Evolutionary conservation across 2,888 invertebrate species (phyloP).

Genomic region (Leptopilina syphax): DNA sequence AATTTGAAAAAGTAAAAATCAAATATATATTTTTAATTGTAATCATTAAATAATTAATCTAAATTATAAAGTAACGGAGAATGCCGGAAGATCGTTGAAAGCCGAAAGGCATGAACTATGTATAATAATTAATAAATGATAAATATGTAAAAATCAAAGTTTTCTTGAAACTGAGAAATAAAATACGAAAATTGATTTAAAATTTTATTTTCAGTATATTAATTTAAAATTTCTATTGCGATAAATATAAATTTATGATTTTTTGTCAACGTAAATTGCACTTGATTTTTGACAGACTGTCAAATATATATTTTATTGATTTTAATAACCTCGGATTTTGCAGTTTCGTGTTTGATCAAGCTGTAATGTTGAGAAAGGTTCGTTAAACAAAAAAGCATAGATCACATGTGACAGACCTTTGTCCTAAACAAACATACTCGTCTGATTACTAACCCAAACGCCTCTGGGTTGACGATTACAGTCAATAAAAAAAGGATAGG

Average conservation of each 20-base stretch:
- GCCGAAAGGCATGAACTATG: too few species aligned
- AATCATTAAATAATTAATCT: too few species aligned
- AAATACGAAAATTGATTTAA: too few species aligned
- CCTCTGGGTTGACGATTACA: constrained; percentile 25
- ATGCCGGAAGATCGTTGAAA: too few species aligned
- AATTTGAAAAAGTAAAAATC: too few species aligned
- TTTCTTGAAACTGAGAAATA: too few species aligned
- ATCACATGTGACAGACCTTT: constrained; percentile 34
- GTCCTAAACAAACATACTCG: constrained; percentile 36
- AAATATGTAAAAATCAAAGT: too few species aligned
- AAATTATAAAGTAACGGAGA: too few species aligned
- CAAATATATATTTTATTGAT: constrained; percentile 1
- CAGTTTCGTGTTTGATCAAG: constrained; percentile 18
- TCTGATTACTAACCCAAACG: constrained; percentile 30
- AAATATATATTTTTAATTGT: too few species aligned
- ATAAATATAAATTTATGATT: background rate
- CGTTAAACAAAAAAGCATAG: constrained; percentile 32
- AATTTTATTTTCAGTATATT: too few species aligned
- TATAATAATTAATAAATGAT: too few species aligned
- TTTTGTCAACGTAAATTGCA: background rate
- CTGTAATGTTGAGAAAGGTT: constrained; percentile 19
- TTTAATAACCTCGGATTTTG: constrained; percentile 17
- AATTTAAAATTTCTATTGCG: too few species aligned
- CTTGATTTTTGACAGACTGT: background rate
- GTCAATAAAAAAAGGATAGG: background rate